Evolutionary conservation across 2,113 vertebrate genomes (phyloP), one percentile per base, ranked within the genome.

Genomic region (Bufo bufo): DNA sequence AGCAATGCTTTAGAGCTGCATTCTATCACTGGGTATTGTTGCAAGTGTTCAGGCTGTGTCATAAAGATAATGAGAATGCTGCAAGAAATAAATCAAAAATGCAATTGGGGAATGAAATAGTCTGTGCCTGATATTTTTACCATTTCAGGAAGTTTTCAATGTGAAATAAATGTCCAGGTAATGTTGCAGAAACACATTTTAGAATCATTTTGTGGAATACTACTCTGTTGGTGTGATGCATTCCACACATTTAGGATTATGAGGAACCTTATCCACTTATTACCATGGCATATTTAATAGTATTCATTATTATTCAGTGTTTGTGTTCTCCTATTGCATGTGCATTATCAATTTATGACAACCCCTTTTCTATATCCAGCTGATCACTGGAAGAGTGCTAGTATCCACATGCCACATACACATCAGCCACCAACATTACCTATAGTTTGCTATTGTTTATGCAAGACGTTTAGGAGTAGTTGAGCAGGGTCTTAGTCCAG

Each of bases 51-150:
- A 59, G 65, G 5, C 86, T 82, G 78, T 82, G 86, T 69, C 75
- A 81, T 78, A 80, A 63, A 50, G 78, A 82, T 87, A 87, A 87
- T 87, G 86, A 87, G 66, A 87, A 72, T 59, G 74, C 10, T 69
- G 65, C 33, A 72, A 82, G 86, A 82, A 87, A 87, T 87, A 82
- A 82, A 87, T 87, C 86, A 87, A 80, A 23, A 59, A 81, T 50
- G 20, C 52, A 52, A 82, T 49, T 82, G 86, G 65, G 78, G 79
- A 87, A 72, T 74, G 66, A 82, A 72, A 87, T 63, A 43, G 61
- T 79, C 59, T 77, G 47, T 69, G 47, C 33, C 86, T 74, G 65
- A 82, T 71, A 65, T 45, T 81, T 87, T 10, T 69, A 49, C n/a
- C 20, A 74, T 82, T 66, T 43, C 3, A 52, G 20, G 47, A 66